phyloP scores from a whole-genome alignment of 2,797 vertebrate genomes.

The Simalia tracyae region DNA sequence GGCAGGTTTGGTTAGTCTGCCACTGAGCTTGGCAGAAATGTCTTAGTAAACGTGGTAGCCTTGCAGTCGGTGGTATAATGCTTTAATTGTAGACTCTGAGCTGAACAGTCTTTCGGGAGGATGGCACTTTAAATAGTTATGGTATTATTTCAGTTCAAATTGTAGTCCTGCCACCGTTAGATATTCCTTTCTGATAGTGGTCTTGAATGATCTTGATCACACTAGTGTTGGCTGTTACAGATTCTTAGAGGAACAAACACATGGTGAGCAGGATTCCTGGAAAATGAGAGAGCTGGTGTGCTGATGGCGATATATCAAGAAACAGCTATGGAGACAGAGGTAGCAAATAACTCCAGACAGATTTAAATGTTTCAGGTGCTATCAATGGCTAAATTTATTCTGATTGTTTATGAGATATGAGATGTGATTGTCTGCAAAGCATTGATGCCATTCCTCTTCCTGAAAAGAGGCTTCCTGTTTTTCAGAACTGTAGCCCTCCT shows the following conservation, averaged over 20 bases:
- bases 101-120: neutral
- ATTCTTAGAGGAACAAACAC: too few species aligned
- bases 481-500: neutral
- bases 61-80: neutral
- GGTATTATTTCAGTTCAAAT: too few species aligned
- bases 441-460: neutral
- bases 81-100: neutral
- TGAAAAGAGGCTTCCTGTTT: neutral
- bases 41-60: neutral
- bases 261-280: too few species aligned
- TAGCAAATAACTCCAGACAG: neutral
- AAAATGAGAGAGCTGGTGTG: too few species aligned
- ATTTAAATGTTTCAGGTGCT: neutral
- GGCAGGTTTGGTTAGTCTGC: neutral
- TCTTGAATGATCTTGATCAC: too few species aligned
- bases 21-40: neutral
- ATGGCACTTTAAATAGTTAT: neutral
- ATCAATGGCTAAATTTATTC: too few species aligned
- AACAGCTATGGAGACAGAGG: neutral
- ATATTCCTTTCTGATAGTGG: too few species aligned
- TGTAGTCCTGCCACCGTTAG: too few species aligned
- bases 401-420: too few species aligned
- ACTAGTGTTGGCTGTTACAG: too few species aligned
- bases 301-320: too few species aligned
- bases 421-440: neutral